Evolutionary conservation across 2,888 invertebrate genomes (phyloP).

Genomic region (Sphaerophoria rueppellii): DNA sequence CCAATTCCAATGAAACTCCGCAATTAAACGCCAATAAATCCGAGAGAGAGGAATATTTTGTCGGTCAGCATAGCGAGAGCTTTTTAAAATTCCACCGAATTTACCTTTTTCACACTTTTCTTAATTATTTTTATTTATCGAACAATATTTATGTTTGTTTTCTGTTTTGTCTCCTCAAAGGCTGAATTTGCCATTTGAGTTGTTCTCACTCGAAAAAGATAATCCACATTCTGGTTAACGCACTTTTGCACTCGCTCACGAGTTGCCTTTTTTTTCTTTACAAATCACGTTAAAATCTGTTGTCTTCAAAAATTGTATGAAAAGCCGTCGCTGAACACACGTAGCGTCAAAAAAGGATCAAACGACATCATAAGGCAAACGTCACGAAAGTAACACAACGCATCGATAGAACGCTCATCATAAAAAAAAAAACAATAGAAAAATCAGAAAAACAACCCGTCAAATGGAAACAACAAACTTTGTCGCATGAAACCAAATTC

Average conservation of each 20-base stretch:
- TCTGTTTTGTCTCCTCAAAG: too few species aligned
- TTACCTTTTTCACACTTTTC: slow-evolving; percentile 69
- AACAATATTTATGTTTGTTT: slow-evolving; percentile 16
- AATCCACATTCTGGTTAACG: slow-evolving; percentile 28
- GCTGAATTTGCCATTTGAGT: slow-evolving; percentile 7
- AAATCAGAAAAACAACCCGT: slow-evolving; percentile 62
- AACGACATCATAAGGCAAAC: background rate
- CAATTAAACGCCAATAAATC: slow-evolving; percentile 60
- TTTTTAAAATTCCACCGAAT: slow-evolving; percentile 42
- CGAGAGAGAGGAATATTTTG: slow-evolving; percentile 64
- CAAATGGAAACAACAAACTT: slow-evolving; percentile 68
- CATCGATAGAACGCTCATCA: background rate
- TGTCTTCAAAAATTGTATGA: background rate
- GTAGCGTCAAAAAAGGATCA: slow-evolving; percentile 6
- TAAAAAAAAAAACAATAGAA: slow-evolving; percentile 17
- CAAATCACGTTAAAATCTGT: background rate
- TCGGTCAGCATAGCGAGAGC: slow-evolving; percentile 21
- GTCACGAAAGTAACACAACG: too few species aligned
- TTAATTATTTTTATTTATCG: background rate
- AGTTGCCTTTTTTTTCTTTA: background rate
- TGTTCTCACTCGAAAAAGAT: slow-evolving; percentile 21
- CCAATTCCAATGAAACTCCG: slow-evolving; percentile 37
- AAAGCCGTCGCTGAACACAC: slow-evolving; percentile 36
- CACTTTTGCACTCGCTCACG: slow-evolving; percentile 11
- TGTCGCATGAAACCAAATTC: slow-evolving; percentile 73